phyloP scores from a whole-genome alignment of 1,140 invertebrate species.

The Zaprionus ornatus region DNA sequence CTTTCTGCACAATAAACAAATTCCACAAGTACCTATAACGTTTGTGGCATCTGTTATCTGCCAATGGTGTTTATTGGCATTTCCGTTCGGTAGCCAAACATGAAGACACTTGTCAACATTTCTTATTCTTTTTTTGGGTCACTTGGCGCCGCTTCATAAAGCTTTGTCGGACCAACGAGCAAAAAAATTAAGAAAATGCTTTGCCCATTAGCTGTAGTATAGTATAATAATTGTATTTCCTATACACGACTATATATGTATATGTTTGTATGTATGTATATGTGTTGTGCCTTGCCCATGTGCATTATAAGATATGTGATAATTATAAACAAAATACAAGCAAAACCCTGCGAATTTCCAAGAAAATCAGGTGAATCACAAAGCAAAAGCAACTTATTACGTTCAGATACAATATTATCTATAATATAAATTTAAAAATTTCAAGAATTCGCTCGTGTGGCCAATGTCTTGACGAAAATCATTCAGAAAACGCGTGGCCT shows the following conservation, averaged over 20 bases:
- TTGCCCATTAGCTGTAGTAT: background rate
- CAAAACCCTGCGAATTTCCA: constrained; percentile 59
- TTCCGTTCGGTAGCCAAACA: constrained; percentile 54
- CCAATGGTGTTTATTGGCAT: constrained; percentile 61
- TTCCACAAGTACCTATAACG: constrained; percentile 40
- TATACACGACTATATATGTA: constrained; percentile 1
- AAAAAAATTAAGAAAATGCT: constrained; percentile 5
- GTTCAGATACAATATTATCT: constrained; percentile 26
- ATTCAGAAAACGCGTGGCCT: constrained; percentile 66
- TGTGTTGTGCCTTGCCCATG: constrained; percentile 5
- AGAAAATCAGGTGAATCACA: constrained; percentile 65
- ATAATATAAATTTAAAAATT: constrained; percentile 53
- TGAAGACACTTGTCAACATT: constrained; percentile 58
- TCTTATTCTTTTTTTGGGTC: constrained; percentile 26
- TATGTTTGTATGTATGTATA: constrained; percentile 12
- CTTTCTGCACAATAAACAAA: constrained; percentile 50
- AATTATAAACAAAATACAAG: constrained; percentile 65
- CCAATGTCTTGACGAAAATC: constrained; percentile 50
- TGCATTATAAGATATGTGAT: constrained; percentile 27
- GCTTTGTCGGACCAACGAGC: background rate
- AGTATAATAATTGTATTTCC: constrained; percentile 2
- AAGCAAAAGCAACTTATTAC: constrained; percentile 36
- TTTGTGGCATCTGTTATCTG: constrained; percentile 20
- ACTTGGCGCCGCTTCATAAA: constrained; percentile 55
- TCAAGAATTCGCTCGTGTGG: constrained; percentile 72